Evolutionary conservation across 1,140 invertebrate species (phyloP).

Genomic region (Aphaenogaster ashmeadi): DNA sequence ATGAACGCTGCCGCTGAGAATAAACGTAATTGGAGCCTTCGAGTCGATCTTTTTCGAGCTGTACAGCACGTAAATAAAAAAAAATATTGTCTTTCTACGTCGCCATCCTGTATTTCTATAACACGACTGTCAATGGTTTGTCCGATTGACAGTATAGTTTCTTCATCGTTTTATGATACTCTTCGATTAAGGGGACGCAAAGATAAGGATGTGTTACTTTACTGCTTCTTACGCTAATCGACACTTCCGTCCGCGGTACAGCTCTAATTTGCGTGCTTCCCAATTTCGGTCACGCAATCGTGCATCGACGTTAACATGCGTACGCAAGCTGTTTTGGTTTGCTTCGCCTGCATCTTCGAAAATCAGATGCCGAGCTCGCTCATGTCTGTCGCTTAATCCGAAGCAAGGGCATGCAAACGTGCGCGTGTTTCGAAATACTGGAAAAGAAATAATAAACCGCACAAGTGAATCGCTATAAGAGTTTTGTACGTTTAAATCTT

Average conservation of each 20-base stretch:
- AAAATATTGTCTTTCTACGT: neutral
- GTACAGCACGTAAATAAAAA: neutral
- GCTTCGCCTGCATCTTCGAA: neutral
- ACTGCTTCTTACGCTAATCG: neutral
- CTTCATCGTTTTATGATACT: neutral
- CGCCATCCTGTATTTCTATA: neutral
- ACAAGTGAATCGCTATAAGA: neutral
- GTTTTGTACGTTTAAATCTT: slow-evolving; percentile 28
- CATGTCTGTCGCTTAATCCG: neutral
- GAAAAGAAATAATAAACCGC: neutral
- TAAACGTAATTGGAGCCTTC: neutral
- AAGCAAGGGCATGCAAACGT: neutral
- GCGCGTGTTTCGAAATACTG: neutral
- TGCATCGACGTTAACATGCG: neutral
- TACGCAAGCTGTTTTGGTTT: neutral
- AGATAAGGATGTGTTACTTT: neutral
- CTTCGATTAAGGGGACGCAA: neutral
- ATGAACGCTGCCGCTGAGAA: neutral
- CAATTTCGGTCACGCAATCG: neutral
- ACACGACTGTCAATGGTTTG: neutral
- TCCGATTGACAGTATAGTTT: neutral
- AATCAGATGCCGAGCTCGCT: neutral
- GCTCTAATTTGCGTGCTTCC: neutral
- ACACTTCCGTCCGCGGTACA: neutral
- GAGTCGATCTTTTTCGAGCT: neutral